Percentiles rank a stretch among this genome's conserved stretches.
Evolutionary conservation across 2,797 vertebrate genomes (phyloP).

Genomic region (Carapus acus): DNA sequence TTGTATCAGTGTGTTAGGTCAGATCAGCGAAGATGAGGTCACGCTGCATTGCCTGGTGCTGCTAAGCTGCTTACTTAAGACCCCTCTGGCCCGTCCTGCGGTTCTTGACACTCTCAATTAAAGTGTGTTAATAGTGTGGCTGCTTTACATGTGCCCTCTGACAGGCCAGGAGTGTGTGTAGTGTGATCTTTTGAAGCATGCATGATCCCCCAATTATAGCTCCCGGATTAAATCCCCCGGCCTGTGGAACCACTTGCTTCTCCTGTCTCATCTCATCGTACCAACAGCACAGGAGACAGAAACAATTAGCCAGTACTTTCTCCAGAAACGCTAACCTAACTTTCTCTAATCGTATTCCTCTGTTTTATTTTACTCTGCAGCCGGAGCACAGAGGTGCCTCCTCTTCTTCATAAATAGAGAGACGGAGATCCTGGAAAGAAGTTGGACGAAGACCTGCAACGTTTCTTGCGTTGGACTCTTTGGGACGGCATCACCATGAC

Average conservation of each 20-base stretch:
- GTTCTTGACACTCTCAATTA: constrained; percentile 43
- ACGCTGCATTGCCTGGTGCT: constrained; percentile 31
- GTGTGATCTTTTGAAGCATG: constrained; percentile 40
- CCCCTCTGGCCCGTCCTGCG: constrained; percentile 33
- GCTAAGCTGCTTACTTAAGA: constrained; percentile 45
- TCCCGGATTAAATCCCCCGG: constrained; percentile 46
- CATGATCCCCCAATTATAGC: constrained; percentile 54
- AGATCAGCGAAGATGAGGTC: constrained; percentile 28
- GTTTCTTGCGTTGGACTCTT: constrained; percentile 34
- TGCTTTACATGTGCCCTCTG: constrained; percentile 20
- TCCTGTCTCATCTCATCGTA: constrained; percentile 58
- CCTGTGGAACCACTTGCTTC: constrained; percentile 35
- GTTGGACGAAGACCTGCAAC: constrained; percentile 20
- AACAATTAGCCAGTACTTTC: constrained; percentile 37
- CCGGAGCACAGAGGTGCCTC: constrained; percentile 37
- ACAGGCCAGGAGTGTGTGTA: background rate
- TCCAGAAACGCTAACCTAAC: constrained; percentile 20
- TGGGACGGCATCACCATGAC: constrained; percentile 51
- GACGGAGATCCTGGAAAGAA: constrained; percentile 26
- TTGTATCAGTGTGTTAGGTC: constrained; percentile 29
- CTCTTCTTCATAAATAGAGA: constrained; percentile 24
- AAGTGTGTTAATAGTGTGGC: constrained; percentile 53
- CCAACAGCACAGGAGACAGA: constrained; percentile 33
- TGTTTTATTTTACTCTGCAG: constrained; percentile 57
- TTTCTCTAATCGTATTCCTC: constrained; percentile 40